Conservation (phyloP, 2,113 vertebrate genomes). For the Lagopus muta region DNA sequence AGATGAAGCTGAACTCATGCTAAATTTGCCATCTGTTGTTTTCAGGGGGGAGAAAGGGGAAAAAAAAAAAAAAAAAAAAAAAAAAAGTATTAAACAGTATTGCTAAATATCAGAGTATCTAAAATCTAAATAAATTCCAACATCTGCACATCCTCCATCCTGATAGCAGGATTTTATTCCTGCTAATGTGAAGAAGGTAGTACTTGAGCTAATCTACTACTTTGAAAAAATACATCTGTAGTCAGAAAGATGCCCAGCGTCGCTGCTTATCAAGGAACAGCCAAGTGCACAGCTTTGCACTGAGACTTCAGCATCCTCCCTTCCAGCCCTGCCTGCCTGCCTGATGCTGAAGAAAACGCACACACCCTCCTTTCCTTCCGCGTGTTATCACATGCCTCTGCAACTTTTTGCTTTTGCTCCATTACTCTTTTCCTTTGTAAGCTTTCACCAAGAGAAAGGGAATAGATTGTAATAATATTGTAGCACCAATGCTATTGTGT, state of each 20-base stretch:
- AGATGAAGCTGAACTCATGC: background rate
- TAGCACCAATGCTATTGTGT: slow-evolving; percentile 52
- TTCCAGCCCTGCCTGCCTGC: slow-evolving; percentile 18
- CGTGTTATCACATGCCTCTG: slow-evolving; percentile 41
- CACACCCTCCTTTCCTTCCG: slow-evolving; percentile 13
- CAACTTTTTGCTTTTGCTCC: slow-evolving; percentile 47
- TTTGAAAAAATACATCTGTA: background rate
- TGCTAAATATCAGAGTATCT: background rate
- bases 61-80: background rate
- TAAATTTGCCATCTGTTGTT: background rate
- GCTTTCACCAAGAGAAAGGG: slow-evolving; percentile 21
- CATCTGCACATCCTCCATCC: background rate
- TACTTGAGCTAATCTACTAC: background rate
- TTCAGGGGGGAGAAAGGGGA: background rate
- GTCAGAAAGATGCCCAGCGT: background rate
- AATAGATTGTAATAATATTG: slow-evolving; percentile 68
- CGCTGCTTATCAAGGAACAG: background rate
- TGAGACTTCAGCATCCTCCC: slow-evolving; percentile 28
- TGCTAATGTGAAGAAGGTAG: background rate
- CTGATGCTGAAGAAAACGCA: slow-evolving; percentile 8
- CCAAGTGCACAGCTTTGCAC: background rate
- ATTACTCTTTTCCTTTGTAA: slow-evolving; percentile 48
- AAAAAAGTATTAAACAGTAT: background rate
- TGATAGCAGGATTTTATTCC: background rate
- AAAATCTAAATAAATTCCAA: background rate